phyloP scores from a whole-genome alignment of 2,888 invertebrate genomes.

The Geophilus truncorum region DNA sequence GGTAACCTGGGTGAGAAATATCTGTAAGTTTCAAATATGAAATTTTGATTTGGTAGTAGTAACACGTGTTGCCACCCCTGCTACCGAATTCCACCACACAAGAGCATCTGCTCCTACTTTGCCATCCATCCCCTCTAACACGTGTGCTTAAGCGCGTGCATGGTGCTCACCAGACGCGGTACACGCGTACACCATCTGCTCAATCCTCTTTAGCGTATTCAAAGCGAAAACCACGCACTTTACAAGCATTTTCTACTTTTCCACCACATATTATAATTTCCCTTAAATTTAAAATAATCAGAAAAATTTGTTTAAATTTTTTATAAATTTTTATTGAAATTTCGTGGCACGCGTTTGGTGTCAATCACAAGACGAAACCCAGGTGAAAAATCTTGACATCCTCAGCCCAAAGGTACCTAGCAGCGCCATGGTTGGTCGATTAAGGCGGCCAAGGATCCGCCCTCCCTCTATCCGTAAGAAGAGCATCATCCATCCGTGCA shows the following conservation, averaged over 20 bases:
- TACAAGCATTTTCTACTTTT: no score
- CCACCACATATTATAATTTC: no score
- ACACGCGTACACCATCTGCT: slow-evolving; percentile 20
- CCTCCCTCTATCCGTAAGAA: slow-evolving; percentile 1
- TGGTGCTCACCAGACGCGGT: slow-evolving; percentile 13
- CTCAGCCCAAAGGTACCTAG: background rate
- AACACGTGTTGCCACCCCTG: background rate
- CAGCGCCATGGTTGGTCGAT: background rate
- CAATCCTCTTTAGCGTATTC: background rate
- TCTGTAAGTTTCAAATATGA: no score
- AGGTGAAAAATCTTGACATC: background rate
- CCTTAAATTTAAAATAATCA: no score
- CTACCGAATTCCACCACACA: slow-evolving; percentile 24
- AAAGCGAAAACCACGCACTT: no score
- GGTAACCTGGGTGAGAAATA: background rate
- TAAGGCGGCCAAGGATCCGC: slow-evolving; percentile 22
- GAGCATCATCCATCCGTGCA: slow-evolving; percentile 27
- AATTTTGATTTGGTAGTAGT: background rate
- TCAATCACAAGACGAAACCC: background rate
- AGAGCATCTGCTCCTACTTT: slow-evolving; percentile 19
- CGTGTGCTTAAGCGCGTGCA: slow-evolving; percentile 27
- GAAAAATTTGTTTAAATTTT: background rate
- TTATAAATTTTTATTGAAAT: background rate
- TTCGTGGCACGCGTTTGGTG: background rate
- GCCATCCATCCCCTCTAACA: slow-evolving; percentile 6